Base-by-base conservation (phyloP, 2,888 invertebrate species). In the Agrenia bidenticulata region DNA sequence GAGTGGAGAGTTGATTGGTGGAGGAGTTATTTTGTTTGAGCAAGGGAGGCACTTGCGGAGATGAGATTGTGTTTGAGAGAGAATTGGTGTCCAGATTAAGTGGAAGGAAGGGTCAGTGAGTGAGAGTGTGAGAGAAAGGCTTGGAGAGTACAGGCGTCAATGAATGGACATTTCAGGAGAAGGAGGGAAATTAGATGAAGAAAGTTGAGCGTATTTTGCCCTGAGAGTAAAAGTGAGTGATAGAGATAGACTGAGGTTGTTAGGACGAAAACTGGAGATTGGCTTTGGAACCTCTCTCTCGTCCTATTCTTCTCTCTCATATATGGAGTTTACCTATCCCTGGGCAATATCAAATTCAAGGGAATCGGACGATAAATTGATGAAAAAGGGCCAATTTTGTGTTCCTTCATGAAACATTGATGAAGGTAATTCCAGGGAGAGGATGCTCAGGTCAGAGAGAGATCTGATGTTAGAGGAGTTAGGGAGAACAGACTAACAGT, bases 301-400 rank as follows among this genome's bases (percentile, higher is more conserved):
- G 26, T 26, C 21, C 23, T 23, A 7, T 24, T 51, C 19, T 15
- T n/a, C 24, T 17, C 24, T 24, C 17, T 51, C 23, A 51, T 19
- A 2, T 2, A 41, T n/a, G 32, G 32, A 58, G 45, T 24, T 58
- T 58, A 67, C 67, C 70, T 67, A 67, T 70, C 70, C 70, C 70
- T 63, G 54, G 67, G 64, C 65, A 67, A 67, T 69, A 70, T 67
- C 64, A 71, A 73, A 73, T 74, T 69, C 71, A 68, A 64, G 73
- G 63, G 73, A 75, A 74, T 76, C 73, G 72, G 75, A 75, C 74
- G 70, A 75, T 75, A 75, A 75, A 76, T 75, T 76, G 76, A 76
- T 76, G 75, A 76, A 76, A 76, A 75, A 75, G 76, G 69, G 75
- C 73, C 75, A 75, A 75, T 76, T 76, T 75, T 67, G 68, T 74